These are phyloP conservation scores for Microchirus variegatus DNA, from an alignment of 2,797 vertebrate species.

Conservation along the genomic window DNA sequence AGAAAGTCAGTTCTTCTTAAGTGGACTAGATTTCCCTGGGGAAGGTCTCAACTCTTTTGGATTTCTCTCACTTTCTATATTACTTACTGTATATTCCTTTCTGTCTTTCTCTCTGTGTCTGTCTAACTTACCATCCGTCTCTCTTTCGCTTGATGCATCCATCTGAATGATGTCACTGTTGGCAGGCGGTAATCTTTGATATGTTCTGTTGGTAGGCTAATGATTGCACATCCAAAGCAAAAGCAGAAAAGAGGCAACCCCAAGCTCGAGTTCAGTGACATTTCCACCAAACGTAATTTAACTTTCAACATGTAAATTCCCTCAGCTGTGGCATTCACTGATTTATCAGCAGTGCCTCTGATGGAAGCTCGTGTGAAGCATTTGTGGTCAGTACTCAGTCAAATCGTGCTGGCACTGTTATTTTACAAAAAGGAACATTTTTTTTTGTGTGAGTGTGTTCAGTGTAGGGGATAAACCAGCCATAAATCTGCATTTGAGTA, in stretches of 20 bases:
- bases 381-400: slow-evolving; percentile 4
- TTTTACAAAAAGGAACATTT: slow-evolving; percentile 39
- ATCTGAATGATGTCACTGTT: slow-evolving; percentile 51
- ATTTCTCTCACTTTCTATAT: slow-evolving; percentile 48
- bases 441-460: background rate
- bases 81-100: too few relatives aligned
- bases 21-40: slow-evolving; percentile 53
- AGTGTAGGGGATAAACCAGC: background rate
- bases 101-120: slow-evolving; percentile 14
- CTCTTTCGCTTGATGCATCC: slow-evolving; percentile 30
- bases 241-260: slow-evolving; percentile 35
- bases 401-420: slow-evolving; percentile 11
- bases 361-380: slow-evolving; percentile 14
- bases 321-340: slow-evolving; percentile 42
- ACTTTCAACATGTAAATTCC: slow-evolving; percentile 60
- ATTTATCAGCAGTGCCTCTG: slow-evolving; percentile 45
- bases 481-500: slow-evolving; percentile 48
- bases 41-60: slow-evolving; percentile 35
- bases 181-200: slow-evolving; percentile 61
- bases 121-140: slow-evolving; percentile 3
- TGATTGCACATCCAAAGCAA: slow-evolving; percentile 31
- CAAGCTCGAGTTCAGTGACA: slow-evolving; percentile 47
- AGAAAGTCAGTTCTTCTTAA: slow-evolving; percentile 51
- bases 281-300: slow-evolving; percentile 50
- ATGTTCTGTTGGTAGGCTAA: slow-evolving; percentile 54